Conservation (phyloP, 1,140 invertebrate genomes). For the Patella vulgata region DNA sequence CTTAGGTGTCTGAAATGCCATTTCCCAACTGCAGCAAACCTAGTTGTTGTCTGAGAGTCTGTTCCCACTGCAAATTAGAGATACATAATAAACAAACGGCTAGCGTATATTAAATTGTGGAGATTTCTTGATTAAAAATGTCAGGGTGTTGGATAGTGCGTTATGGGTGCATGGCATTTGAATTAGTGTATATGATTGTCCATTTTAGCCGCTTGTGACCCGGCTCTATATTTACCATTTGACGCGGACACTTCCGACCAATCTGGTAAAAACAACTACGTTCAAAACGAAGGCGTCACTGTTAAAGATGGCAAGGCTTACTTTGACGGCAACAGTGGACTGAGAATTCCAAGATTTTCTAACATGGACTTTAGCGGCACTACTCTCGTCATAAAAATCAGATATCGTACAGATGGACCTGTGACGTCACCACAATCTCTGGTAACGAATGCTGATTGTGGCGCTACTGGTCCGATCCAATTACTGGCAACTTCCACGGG, state of each 20-base stretch:
- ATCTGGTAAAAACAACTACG: constrained; percentile 17
- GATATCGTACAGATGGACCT: constrained; percentile 1
- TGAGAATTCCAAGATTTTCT: constrained; percentile 29
- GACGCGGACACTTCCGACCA: constrained; percentile 17
- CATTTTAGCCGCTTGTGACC: constrained; percentile 14
- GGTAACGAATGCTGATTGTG: constrained; percentile 33
- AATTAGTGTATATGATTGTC: too few relatives aligned
- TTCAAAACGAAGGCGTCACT: constrained; percentile 28
- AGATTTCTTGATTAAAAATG: too few relatives aligned
- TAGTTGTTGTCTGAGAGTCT: too few relatives aligned
- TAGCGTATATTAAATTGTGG: too few relatives aligned
- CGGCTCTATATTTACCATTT: constrained; percentile 30
- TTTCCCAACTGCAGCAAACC: too few relatives aligned
- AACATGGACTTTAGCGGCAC: constrained; percentile 25
- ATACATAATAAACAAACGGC: too few relatives aligned
- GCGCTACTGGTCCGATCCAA: constrained; percentile 14
- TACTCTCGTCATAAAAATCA: constrained; percentile 11
- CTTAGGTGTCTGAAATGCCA: too few relatives aligned
- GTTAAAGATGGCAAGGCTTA: constrained; percentile 29
- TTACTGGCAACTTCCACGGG: constrained; percentile 50
- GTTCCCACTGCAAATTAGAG: too few relatives aligned
- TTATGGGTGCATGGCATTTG: too few relatives aligned
- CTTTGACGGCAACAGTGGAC: constrained; percentile 25
- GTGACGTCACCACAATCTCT: constrained; percentile 11
- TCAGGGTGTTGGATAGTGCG: too few relatives aligned